Percentiles rank a stretch among this genome's conserved stretches.
Evolutionary conservation across 1,140 invertebrate species (phyloP).

Genomic region (Maniola jurtina): DNA sequence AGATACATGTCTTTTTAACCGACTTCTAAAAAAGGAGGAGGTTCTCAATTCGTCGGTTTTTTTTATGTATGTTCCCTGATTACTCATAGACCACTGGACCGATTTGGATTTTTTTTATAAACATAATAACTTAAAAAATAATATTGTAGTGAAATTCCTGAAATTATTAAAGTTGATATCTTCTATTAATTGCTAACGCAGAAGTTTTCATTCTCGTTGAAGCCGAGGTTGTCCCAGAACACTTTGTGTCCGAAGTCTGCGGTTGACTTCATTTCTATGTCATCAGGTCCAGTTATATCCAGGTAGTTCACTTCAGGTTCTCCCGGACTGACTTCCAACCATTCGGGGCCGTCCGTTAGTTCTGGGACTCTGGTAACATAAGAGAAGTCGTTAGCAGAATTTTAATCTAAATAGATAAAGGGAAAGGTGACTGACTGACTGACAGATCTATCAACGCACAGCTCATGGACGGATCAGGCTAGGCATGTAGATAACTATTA

Average conservation of each 20-base stretch:
- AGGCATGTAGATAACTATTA: no score
- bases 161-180: slow-evolving; percentile 62
- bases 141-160: no score
- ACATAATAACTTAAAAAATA: no score
- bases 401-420: background rate
- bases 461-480: no score
- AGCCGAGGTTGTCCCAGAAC: slow-evolving; percentile 80
- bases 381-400: background rate
- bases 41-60: no score
- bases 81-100: no score
- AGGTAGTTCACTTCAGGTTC: slow-evolving; percentile 74
- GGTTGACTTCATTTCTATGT: slow-evolving; percentile 65
- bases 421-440: no score
- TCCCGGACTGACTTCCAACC: slow-evolving; percentile 49
- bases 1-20: no score
- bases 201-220: slow-evolving; percentile 78
- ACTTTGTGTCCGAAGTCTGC: slow-evolving; percentile 75
- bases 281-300: slow-evolving; percentile 72
- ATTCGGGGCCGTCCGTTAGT: slow-evolving; percentile 40
- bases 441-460: background rate
- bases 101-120: no score
- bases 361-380: slow-evolving; percentile 48
- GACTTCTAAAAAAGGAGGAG: no score
- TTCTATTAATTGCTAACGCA: slow-evolving; percentile 36
- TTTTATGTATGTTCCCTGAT: no score